These are phyloP conservation scores for Noctilio leporinus DNA, from an alignment of 2,113 vertebrate genomes.

Conservation along the genomic window DNA sequence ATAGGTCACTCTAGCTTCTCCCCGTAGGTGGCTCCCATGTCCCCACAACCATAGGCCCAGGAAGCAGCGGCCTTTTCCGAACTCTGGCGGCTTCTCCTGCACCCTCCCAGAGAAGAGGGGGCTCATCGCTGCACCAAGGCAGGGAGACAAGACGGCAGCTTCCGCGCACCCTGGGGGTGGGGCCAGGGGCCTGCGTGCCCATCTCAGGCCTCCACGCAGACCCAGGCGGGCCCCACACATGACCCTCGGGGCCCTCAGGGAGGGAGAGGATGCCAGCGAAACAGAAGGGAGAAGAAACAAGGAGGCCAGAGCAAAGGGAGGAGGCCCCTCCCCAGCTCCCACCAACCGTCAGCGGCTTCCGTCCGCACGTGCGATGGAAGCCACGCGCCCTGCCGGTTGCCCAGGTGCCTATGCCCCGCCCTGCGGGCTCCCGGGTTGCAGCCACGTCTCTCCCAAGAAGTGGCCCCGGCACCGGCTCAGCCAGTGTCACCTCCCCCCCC, in stretches of 20 bases:
- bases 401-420: no score
- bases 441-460: neutral
- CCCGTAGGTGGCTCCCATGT: neutral
- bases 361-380: neutral
- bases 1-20: neutral
- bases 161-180: rapidly evolving
- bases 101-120: neutral
- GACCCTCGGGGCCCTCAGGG: neutral
- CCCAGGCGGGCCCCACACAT: neutral
- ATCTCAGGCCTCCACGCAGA: rapidly evolving
- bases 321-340: neutral
- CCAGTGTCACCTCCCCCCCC: no score
- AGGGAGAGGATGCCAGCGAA: neutral
- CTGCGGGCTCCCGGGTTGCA: neutral
- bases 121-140: rapidly evolving
- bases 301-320: neutral
- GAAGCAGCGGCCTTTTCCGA: neutral
- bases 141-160: neutral
- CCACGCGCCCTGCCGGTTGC: rapidly evolving
- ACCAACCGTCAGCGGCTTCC: neutral
- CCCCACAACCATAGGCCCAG: neutral
- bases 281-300: neutral
- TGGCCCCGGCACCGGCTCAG: rapidly evolving
- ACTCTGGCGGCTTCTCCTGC: neutral
- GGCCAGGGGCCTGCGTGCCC: neutral